Percentiles rank a stretch among this genome's conserved stretches.
These are phyloP conservation scores for Lasioglossum marginatum DNA, from an alignment of 2,888 invertebrate species.

Conservation along the genomic window DNA sequence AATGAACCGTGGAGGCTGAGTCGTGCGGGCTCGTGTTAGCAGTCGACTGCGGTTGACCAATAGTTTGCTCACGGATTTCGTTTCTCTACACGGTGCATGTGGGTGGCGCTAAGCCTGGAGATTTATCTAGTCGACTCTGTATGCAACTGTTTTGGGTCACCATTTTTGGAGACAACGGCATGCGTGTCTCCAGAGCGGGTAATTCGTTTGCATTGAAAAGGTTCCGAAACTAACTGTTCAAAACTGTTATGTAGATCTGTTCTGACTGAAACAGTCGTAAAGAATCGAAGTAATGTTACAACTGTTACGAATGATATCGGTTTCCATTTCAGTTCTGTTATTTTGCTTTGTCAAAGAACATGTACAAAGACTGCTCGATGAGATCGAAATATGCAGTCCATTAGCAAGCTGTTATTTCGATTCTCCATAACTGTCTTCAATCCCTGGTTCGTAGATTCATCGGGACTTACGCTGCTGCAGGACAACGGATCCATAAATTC, in stretches of 20 bases:
- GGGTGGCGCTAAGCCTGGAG: slow-evolving; percentile 3
- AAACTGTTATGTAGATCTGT: background rate
- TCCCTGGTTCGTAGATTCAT: background rate
- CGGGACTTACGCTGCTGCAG: background rate
- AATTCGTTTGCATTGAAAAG: background rate
- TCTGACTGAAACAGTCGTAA: background rate
- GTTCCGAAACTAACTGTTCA: background rate
- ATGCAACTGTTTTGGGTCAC: background rate
- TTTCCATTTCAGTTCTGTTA: no score
- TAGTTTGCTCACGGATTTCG: slow-evolving; percentile 7
- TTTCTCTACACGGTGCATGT: background rate
- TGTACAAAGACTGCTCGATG: no score
- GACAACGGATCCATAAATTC: background rate
- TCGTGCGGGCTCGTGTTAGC: background rate
- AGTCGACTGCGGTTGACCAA: background rate
- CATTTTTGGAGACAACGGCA: slow-evolving; percentile 1
- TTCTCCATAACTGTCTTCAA: background rate
- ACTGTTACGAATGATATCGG: no score
- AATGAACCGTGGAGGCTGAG: slow-evolving; percentile 3
- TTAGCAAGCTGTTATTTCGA: background rate
- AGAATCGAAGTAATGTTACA: no score
- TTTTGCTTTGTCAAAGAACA: no score
- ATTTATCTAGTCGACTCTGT: background rate
- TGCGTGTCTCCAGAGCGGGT: background rate
- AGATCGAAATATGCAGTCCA: no score